These are phyloP conservation scores for Hydrolagus affinis DNA, from an alignment of 2,113 vertebrate species.

Conservation along the genomic window DNA sequence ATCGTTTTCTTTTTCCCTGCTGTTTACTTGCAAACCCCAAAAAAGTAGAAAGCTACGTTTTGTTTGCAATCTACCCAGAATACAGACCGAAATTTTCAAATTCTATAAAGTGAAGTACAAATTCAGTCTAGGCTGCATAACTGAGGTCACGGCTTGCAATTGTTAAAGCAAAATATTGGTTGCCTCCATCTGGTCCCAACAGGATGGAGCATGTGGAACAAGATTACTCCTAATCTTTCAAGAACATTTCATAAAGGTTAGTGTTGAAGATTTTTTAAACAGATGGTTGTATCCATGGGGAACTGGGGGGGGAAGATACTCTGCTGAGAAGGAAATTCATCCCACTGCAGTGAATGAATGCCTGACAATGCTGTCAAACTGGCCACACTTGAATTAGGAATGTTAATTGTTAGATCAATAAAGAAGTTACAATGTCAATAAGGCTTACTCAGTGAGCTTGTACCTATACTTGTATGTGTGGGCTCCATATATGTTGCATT, in stretches of 20 bases:
- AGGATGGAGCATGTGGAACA: neutral
- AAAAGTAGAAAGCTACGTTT: neutral
- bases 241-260: neutral
- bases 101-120: neutral
- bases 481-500: neutral
- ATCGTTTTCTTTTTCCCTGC: neutral
- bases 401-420: conserved; percentile 23
- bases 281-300: neutral
- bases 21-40: neutral
- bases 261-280: neutral
- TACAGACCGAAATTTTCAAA: neutral
- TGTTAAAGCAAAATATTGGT: neutral
- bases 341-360: neutral
- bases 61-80: neutral
- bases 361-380: neutral
- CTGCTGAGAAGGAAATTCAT: neutral
- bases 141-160: neutral
- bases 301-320: neutral
- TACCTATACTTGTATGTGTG: too few species aligned
- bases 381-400: neutral
- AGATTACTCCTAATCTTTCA: neutral
- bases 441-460: neutral
- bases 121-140: neutral
- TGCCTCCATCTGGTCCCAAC: neutral
- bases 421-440: conserved; percentile 7